phyloP scores from a whole-genome alignment of 2,797 vertebrate genomes.

The Thamnophis elegans region DNA sequence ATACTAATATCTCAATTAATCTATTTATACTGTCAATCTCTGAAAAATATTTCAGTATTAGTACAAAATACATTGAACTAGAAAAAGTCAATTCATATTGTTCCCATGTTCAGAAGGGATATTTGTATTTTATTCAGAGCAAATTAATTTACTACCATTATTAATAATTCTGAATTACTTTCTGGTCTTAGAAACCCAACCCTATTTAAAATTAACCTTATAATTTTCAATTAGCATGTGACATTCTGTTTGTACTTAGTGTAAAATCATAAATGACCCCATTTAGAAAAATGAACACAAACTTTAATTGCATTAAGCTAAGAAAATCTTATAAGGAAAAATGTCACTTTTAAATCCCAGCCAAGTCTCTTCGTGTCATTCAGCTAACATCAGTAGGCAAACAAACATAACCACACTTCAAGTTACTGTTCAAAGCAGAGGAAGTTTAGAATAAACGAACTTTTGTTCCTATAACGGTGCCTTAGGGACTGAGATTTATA shows the following conservation, averaged over 20 bases:
- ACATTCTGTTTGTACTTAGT: not conserved
- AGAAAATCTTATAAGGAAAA: conserved; percentile 4
- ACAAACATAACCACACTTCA: conserved; percentile 37
- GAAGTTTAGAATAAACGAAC: conserved; percentile 52
- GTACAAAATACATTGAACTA: not conserved
- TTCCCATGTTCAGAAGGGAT: not conserved
- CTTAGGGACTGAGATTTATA: conserved; percentile 61
- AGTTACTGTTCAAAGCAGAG: conserved; percentile 33
- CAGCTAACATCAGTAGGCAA: conserved; percentile 8
- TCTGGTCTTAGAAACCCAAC: not conserved
- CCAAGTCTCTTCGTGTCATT: conserved; percentile 36
- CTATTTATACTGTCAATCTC: not conserved
- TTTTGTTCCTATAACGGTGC: conserved; percentile 66
- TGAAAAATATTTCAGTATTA: not conserved
- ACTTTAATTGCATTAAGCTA: conserved; percentile 15
- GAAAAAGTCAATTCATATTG: not conserved
- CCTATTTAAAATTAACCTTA: not conserved
- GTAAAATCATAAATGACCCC: not conserved
- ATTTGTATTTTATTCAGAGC: not conserved
- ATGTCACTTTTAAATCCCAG: conserved; percentile 32
- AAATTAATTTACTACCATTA: not conserved
- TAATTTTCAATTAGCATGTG: not conserved
- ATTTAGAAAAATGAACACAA: rapidly evolving
- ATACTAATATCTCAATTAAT: not conserved
- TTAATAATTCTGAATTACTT: not conserved